These are phyloP conservation scores for Chromobotia macracanthus DNA, from an alignment of 2,797 vertebrate species.

Conservation along the genomic window DNA sequence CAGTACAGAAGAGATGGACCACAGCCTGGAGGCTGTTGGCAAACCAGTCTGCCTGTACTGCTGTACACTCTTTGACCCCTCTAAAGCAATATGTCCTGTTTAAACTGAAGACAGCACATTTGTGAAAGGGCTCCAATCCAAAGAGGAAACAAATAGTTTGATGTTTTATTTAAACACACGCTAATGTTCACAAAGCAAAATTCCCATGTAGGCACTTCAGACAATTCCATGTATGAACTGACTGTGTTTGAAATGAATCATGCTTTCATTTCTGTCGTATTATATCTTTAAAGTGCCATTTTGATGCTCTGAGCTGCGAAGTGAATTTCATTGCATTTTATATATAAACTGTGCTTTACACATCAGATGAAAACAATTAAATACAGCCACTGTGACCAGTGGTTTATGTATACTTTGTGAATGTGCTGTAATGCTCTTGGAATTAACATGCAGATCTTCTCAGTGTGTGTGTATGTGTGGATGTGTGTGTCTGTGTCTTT, in stretches of 20 bases:
- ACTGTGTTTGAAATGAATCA: neutral
- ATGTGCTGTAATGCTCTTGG: neutral
- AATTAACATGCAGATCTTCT: neutral
- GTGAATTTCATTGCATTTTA: neutral
- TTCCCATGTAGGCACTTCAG: neutral
- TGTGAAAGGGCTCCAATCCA: neutral
- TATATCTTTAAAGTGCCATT: neutral
- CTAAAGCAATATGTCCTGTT: neutral
- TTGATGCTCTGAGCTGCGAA: neutral
- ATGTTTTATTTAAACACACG: neutral
- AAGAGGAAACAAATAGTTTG: neutral
- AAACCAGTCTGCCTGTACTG: slow-evolving; percentile 16
- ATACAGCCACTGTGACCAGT: slow-evolving; percentile 11
- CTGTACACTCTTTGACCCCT: slow-evolving; percentile 17
- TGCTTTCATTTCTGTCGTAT: neutral
- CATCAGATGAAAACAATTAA: neutral
- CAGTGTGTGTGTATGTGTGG: no score
- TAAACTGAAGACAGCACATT: neutral
- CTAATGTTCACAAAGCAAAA: neutral
- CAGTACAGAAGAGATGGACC: slow-evolving; percentile 27
- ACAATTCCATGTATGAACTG: neutral
- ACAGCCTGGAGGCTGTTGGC: slow-evolving; percentile 10
- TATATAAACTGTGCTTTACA: neutral
- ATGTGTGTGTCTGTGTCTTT: slow-evolving; percentile 4
- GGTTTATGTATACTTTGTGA: slow-evolving; percentile 9